Evolutionary conservation across 2,888 invertebrate species (phyloP).

Genomic region (Omphaloscelis lunosa): DNA sequence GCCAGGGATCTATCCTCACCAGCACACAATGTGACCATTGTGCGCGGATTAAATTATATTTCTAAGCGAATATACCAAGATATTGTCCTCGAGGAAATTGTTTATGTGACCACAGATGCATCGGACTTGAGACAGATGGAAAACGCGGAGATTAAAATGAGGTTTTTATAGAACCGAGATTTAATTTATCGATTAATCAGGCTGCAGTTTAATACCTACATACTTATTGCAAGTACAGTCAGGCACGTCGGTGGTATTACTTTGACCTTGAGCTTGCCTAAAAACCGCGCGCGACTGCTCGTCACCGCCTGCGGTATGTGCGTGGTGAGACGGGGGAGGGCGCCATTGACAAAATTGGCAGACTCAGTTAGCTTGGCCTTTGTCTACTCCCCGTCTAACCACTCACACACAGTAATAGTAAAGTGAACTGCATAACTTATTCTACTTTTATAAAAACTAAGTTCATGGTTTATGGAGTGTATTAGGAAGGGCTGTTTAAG

Average conservation of each 20-base stretch:
- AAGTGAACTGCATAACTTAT: neutral
- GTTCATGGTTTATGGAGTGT: constrained; percentile 65
- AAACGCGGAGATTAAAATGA: neutral
- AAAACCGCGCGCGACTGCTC: too few relatives aligned
- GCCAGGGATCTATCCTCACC: constrained; percentile 66
- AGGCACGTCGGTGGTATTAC: too few relatives aligned
- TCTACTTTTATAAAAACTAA: constrained; percentile 7
- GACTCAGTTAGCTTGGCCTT: too few relatives aligned
- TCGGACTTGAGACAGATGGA: constrained; percentile 54
- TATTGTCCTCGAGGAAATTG: constrained; percentile 83
- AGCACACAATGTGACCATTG: constrained; percentile 81
- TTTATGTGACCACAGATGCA: constrained; percentile 68
- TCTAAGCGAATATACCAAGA: constrained; percentile 81
- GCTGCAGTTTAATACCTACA: too few relatives aligned
- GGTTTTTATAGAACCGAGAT: neutral
- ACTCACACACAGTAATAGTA: too few relatives aligned
- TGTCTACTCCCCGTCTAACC: too few relatives aligned
- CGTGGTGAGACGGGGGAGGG: too few relatives aligned
- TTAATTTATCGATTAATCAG: too few relatives aligned
- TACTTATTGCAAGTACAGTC: too few relatives aligned
- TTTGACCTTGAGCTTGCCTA: too few relatives aligned
- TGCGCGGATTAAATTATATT: constrained; percentile 87
- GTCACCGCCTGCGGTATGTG: too few relatives aligned
- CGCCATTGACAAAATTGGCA: too few relatives aligned
- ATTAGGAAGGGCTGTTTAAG: constrained; percentile 76